These are phyloP conservation scores for Acanthosepion pharaonis DNA, from an alignment of 2,888 invertebrate genomes.

Conservation along the genomic window DNA sequence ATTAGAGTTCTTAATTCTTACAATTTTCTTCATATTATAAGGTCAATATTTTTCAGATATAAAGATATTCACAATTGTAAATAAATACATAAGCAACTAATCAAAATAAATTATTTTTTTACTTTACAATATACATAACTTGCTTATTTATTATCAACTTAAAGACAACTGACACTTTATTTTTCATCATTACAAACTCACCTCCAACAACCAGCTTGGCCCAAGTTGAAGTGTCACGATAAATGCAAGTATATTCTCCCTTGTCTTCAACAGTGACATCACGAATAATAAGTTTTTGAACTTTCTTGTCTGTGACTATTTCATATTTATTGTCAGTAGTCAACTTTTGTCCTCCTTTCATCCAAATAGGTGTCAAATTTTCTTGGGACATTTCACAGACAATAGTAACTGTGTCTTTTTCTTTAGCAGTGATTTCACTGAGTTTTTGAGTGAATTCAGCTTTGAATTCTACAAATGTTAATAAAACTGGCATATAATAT, in stretches of 20 bases:
- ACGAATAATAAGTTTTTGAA: not conserved
- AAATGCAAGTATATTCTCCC: not conserved
- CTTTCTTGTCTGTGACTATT: not conserved
- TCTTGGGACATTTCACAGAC: not conserved
- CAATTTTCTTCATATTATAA: too few species aligned
- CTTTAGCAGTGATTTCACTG: slow-evolving; percentile 55
- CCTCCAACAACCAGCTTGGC: slow-evolving; percentile 1
- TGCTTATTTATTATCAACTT: too few species aligned
- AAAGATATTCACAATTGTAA: too few species aligned
- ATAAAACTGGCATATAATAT: not conserved
- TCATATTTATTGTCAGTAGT: not conserved
- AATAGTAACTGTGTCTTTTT: not conserved
- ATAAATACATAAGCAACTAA: too few species aligned
- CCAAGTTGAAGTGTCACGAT: not conserved
- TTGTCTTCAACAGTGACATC: not conserved
- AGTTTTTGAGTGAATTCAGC: slow-evolving; percentile 61
- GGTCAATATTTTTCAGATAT: too few species aligned
- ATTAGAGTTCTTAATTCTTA: too few species aligned
- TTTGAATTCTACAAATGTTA: slow-evolving; percentile 57
- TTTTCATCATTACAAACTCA: not conserved
- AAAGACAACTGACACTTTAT: too few species aligned
- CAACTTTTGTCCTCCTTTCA: not conserved
- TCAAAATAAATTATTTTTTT: too few species aligned
- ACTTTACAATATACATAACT: too few species aligned
- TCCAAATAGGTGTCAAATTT: not conserved